Evolutionary conservation across 2,113 vertebrate species (phyloP).

Genomic region (Panthera leo): DNA sequence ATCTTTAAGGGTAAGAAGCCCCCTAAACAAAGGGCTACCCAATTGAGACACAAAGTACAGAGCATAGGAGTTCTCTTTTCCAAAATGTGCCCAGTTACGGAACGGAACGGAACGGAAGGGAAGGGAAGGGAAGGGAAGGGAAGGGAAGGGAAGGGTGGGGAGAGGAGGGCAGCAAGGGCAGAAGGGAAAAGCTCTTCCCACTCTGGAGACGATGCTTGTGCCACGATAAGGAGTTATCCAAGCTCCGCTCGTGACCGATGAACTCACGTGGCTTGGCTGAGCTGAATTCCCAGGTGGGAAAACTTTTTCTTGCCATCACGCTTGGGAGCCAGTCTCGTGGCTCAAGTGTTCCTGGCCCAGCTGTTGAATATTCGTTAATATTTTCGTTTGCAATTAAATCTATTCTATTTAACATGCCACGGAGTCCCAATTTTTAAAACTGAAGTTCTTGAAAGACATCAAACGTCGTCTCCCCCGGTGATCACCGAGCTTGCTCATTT

Average conservation of each 20-base stretch:
- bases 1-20: not conserved
- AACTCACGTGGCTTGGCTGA: not conserved
- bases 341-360: not conserved
- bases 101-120: too few species aligned
- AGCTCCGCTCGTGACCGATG: accelerated
- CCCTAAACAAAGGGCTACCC: not conserved
- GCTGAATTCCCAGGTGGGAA: not conserved
- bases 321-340: not conserved
- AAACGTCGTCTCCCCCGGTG: not conserved
- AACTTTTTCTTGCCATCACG: accelerated
- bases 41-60: accelerated
- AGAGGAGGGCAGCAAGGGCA: too few species aligned
- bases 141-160: accelerated
- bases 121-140: not conserved
- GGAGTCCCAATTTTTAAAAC: not conserved
- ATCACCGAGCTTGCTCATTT: not conserved
- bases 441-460: not conserved
- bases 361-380: not conserved
- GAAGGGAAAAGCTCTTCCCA: not conserved
- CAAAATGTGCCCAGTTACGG: not conserved
- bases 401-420: not conserved
- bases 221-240: accelerated
- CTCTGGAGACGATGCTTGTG: accelerated
- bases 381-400: not conserved
- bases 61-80: accelerated